A percentile compares a stretch with the other conserved stretches of the same genome.
phyloP scores from a whole-genome alignment of 2,888 invertebrate species.

The Allacma fusca region DNA sequence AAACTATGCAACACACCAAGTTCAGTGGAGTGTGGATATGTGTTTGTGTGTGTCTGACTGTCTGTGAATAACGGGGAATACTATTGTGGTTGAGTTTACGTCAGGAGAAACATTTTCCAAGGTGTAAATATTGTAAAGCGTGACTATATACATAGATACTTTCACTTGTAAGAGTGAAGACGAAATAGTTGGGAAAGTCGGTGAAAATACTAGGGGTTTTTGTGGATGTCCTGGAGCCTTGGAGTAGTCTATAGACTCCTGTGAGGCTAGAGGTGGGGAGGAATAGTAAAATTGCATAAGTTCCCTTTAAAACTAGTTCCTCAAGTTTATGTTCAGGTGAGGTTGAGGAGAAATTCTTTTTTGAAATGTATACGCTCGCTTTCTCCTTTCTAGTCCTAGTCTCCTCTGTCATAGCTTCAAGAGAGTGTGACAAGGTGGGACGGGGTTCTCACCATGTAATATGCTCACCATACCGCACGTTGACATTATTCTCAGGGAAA shows the following conservation, averaged over 20 bases:
- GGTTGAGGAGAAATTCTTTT: not conserved
- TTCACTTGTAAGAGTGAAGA: not conserved
- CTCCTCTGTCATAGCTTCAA: conserved; percentile 21
- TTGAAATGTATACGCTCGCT: conserved; percentile 1
- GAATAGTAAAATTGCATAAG: not conserved
- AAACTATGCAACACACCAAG: not conserved
- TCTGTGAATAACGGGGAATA: not conserved
- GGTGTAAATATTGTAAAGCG: not conserved
- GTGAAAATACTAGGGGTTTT: not conserved
- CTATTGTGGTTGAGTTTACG: not conserved
- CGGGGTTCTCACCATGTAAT: not conserved
- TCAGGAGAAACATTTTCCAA: not conserved
- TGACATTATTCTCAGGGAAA: conserved; percentile 38
- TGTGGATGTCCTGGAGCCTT: not conserved
- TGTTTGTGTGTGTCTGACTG: no score
- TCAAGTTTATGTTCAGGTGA: not conserved
- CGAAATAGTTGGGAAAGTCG: not conserved
- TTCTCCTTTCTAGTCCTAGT: not conserved
- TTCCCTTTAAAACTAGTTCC: not conserved
- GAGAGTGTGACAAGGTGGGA: conserved; percentile 36
- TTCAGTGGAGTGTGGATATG: no score
- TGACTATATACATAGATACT: not conserved
- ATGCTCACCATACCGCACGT: conserved; percentile 25
- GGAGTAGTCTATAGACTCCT: not conserved
- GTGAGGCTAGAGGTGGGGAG: not conserved